A percentile compares a stretch with the other conserved stretches of the same genome.
phyloP scores from a whole-genome alignment of 2,888 invertebrate genomes.

The Hypsopygia costalis region DNA sequence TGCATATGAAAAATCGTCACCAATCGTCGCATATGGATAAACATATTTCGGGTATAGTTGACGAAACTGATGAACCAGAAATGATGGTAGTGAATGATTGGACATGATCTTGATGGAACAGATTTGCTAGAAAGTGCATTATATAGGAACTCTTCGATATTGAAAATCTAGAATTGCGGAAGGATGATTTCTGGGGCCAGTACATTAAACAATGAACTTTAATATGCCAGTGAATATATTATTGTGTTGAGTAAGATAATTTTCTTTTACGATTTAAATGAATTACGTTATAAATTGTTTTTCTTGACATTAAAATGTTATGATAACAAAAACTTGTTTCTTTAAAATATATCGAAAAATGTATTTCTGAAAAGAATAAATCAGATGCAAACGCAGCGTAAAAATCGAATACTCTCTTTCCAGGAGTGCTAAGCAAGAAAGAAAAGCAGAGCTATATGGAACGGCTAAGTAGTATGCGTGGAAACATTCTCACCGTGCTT shows the following conservation, averaged over 20 bases:
- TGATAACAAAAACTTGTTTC: too few relatives aligned
- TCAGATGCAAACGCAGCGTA: slow-evolving; percentile 22
- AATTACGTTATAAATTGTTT: too few relatives aligned
- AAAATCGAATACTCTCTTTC: slow-evolving; percentile 45
- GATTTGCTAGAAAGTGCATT: slow-evolving; percentile 29
- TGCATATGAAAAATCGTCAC: slow-evolving; percentile 51
- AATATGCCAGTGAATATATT: too few relatives aligned
- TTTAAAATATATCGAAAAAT: too few relatives aligned
- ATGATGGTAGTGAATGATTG: slow-evolving; percentile 35
- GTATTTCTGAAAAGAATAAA: too few relatives aligned
- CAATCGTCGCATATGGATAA: slow-evolving; percentile 22
- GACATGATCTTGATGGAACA: slow-evolving; percentile 43
- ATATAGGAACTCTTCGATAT: background rate
- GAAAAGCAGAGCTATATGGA: slow-evolving; percentile 34
- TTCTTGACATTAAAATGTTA: too few relatives aligned
- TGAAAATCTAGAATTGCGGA: background rate
- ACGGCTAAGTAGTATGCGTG: slow-evolving; percentile 41
- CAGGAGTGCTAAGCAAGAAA: slow-evolving; percentile 41
- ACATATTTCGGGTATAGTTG: slow-evolving; percentile 19
- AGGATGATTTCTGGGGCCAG: background rate
- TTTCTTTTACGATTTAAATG: too few relatives aligned
- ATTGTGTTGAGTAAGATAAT: too few relatives aligned
- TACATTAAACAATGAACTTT: too few relatives aligned
- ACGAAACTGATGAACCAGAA: slow-evolving; percentile 38
- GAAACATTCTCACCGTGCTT: slow-evolving; percentile 46